Evolutionary conservation across 35 echinoderm and acorn worm species (phyloP), one percentile per base, ranked within the genome.

Genomic region (Hemicentrotus pulcherrimus): DNA sequence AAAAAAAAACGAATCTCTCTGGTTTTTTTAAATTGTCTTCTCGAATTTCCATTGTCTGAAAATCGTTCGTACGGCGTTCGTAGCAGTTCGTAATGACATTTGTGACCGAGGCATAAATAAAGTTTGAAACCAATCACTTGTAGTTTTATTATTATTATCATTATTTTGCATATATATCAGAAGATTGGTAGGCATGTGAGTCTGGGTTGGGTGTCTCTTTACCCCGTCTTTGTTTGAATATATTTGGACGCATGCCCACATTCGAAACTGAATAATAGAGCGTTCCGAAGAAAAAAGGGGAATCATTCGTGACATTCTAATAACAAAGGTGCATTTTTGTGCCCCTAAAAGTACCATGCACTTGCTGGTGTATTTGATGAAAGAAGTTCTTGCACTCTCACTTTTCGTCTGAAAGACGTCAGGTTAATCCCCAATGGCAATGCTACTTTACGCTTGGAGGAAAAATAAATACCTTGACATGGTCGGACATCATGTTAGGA

Each of bases 301-400:
- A 78, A 18, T 0, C 65, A 78, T 78, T 78, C 65, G 65, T 78
- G 65, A 78, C 65, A 11, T 55, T 55, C 1, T 55, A 10, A 10
- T 15, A 78, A 28, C 4, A 22, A 28, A 70, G 61, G 61, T 78
- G 65, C 28, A n/a, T 28, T 78, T 28, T 78, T 78, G 19, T 41
- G 35, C 24, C 2, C 65, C 65, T 78, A 28, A 78, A 78, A 78
- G 65, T 78, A 78, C 65, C 65, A 30, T 78, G 65, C 65, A 78
- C 65, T 22, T 78, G 22, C 19, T 78, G 19, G 28, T 28, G 18
- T 18, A 7, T 78, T 78, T 78, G 6, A n/a, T 78, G 4, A 78
- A 78, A 78, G 50, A 78, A 28, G 65, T 78, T 78, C 65, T n/a
- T 78, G 65, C 65, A 78, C 65, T 78, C 65, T 78, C 65, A 78